Conservation (phyloP, 2,113 vertebrate genomes). For the Silurus meridionalis region DNA sequence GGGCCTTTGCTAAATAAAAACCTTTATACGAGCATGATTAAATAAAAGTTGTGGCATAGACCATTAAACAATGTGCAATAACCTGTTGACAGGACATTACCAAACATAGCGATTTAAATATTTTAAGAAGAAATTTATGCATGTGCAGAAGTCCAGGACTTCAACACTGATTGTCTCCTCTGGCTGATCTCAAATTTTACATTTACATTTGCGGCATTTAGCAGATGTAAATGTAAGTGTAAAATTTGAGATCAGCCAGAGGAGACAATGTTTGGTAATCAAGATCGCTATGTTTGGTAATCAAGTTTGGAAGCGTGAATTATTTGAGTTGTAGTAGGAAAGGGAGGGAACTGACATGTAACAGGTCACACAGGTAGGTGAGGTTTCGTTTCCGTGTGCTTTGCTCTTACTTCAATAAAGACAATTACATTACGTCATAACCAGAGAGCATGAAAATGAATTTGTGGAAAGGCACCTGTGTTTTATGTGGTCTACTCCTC, state of each 20-base stretch:
- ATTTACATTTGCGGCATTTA: too few species aligned
- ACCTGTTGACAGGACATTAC: too few species aligned
- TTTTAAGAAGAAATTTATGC: not conserved
- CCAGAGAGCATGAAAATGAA: constrained; percentile 6
- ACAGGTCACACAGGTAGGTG: not conserved
- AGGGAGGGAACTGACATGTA: not conserved
- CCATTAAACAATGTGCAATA: too few species aligned
- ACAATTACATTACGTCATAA: not conserved
- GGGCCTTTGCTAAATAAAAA: not conserved
- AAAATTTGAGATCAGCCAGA: too few species aligned
- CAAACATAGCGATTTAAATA: not conserved
- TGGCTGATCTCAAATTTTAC: too few species aligned
- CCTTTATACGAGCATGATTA: too few species aligned
- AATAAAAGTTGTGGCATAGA: too few species aligned
- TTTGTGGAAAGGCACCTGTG: not conserved
- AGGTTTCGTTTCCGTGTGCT: not conserved
- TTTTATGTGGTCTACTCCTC: not conserved
- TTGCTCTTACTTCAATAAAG: not conserved
- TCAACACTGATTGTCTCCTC: not conserved
- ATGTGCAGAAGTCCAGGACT: not conserved
- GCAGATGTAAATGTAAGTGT: too few species aligned
- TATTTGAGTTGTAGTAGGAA: not conserved
- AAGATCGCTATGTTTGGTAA: too few species aligned
- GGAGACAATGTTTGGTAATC: too few species aligned
- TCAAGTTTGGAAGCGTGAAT: too few species aligned